Conservation (phyloP, 2,888 invertebrate species). For the Norana najaformis region DNA sequence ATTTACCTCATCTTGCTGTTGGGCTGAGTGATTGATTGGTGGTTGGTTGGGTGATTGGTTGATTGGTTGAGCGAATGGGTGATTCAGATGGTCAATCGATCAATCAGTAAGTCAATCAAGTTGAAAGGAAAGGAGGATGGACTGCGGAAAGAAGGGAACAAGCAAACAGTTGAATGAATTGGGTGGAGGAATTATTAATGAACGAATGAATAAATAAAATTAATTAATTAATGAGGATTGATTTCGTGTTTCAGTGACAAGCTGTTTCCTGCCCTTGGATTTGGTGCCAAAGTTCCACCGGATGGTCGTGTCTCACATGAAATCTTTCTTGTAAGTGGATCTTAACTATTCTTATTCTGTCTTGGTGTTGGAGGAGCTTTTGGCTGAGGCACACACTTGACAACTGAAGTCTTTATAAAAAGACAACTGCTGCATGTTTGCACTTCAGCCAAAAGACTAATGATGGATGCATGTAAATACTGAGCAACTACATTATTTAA, state of each 20-base stretch:
- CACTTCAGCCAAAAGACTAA: background rate
- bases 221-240: background rate
- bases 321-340: conserved; percentile 62
- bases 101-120: no score
- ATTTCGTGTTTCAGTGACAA: conserved; percentile 63
- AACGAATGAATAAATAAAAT: background rate
- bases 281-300: conserved; percentile 67
- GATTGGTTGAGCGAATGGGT: background rate
- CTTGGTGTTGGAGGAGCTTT: background rate
- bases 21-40: background rate
- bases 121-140: background rate
- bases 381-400: background rate
- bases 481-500: background rate
- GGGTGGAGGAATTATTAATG: background rate
- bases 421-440: background rate
- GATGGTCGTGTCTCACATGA: conserved; percentile 65
- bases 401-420: background rate
- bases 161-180: background rate
- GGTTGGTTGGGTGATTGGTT: background rate
- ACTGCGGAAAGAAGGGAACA: background rate
- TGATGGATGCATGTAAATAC: background rate
- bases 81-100: no score
- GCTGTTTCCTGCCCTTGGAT: conserved; percentile 66
- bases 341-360: background rate
- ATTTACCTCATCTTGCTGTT: background rate